Percentiles rank a stretch among this genome's conserved stretches.
These are phyloP conservation scores for Hipposideros armiger DNA, from an alignment of 2,113 vertebrate species.

Conservation along the genomic window DNA sequence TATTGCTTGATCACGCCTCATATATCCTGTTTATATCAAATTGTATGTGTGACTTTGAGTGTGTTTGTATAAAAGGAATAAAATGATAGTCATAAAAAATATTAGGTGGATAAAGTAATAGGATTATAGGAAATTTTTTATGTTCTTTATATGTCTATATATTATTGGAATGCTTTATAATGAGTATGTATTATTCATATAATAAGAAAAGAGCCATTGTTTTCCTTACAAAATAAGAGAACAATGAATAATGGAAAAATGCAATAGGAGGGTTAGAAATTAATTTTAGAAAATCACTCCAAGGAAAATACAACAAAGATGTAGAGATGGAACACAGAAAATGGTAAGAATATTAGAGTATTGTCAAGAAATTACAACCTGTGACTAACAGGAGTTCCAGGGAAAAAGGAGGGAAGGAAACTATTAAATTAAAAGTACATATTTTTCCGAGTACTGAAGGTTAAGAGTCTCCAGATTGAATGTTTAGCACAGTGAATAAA, in stretches of 20 bases:
- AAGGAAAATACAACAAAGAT: background rate
- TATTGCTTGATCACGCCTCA: too few species aligned
- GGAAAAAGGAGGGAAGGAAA: background rate
- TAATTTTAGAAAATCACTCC: background rate
- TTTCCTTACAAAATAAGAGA: background rate
- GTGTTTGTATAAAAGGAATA: background rate
- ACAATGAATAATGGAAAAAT: background rate
- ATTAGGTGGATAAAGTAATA: background rate
- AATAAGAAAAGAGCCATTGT: background rate
- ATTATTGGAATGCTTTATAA: background rate
- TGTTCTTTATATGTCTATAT: background rate
- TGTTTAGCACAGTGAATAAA: background rate
- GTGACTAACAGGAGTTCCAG: background rate
- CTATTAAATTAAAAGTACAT: background rate
- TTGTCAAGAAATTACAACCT: background rate
- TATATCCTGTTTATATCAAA: background rate
- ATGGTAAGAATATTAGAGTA: background rate
- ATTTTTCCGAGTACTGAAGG: background rate
- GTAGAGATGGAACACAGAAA: background rate
- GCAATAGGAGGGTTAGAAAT: background rate
- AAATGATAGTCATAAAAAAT: background rate
- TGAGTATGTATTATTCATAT: background rate
- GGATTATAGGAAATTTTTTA: background rate
- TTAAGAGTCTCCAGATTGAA: background rate
- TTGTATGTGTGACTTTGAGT: background rate